Percentiles rank a stretch among this genome's conserved stretches.
Evolutionary conservation across 35 echinoderm and acorn worm species (phyloP).

Genomic region (Stichopus chloronotus): DNA sequence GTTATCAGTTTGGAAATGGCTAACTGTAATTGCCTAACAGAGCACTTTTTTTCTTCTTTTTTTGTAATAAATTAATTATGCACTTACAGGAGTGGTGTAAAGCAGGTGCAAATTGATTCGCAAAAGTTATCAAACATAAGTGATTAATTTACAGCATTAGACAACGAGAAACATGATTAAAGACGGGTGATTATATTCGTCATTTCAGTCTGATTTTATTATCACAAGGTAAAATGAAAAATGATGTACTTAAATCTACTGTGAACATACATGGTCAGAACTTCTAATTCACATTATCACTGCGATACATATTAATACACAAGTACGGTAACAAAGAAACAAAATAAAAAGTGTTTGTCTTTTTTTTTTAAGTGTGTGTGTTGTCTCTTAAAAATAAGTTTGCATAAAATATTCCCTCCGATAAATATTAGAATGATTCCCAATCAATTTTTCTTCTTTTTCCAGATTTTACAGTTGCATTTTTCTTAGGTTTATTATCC

Average conservation of each 20-base stretch:
- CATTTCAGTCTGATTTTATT: not conserved
- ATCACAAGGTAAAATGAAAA: not conserved
- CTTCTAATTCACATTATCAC: not conserved
- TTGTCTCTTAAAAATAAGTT: not conserved
- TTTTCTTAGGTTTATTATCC: not conserved
- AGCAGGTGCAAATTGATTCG: too few species aligned
- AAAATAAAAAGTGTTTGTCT: not conserved
- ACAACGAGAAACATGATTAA: too few species aligned
- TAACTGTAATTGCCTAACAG: too few species aligned
- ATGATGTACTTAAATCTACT: not conserved
- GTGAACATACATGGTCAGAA: not conserved
- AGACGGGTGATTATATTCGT: too few species aligned
- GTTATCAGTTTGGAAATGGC: too few species aligned
- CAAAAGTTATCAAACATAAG: too few species aligned
- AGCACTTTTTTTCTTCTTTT: too few species aligned
- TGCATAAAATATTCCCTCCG: not conserved
- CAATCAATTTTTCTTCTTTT: not conserved
- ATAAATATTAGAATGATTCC: conserved; percentile 1
- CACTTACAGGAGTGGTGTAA: too few species aligned
- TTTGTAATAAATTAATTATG: too few species aligned
- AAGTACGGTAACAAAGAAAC: not conserved
- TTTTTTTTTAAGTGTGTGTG: not conserved
- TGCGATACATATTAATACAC: not conserved
- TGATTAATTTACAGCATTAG: too few species aligned
- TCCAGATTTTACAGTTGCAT: not conserved